Percentiles rank a stretch among this genome's conserved stretches.
These are phyloP conservation scores for Tigriopus californicus DNA, from an alignment of 2,888 invertebrate species.

Conservation along the genomic window DNA sequence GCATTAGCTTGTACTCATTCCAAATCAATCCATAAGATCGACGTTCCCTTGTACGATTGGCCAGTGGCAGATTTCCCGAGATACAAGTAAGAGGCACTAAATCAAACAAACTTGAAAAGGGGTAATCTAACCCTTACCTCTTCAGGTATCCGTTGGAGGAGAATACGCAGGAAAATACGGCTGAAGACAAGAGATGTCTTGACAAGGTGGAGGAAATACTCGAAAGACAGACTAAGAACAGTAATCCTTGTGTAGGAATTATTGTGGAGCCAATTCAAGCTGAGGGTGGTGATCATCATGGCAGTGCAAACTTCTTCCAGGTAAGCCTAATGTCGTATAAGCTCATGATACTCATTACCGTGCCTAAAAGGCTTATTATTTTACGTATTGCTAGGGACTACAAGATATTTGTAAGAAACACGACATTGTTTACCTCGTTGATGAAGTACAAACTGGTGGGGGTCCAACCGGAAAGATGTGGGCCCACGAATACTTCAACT, in stretches of 20 bases:
- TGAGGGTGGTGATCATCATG: conserved; percentile 92
- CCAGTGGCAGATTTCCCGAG: conserved; percentile 67
- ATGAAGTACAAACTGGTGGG: conserved; percentile 96
- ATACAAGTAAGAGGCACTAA: conserved; percentile 43
- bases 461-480: conserved; percentile 90
- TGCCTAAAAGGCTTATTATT: too few relatives aligned
- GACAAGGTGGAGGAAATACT: conserved; percentile 20
- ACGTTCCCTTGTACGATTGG: conserved; percentile 87
- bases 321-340: too few relatives aligned
- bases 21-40: conserved; percentile 86
- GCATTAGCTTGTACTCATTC: conserved; percentile 70
- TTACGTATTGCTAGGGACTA: not conserved
- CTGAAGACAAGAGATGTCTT: conserved; percentile 56
- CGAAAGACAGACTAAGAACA: conserved; percentile 1
- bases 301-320: conserved; percentile 70
- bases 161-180: conserved; percentile 50
- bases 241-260: conserved; percentile 55
- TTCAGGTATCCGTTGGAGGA: conserved; percentile 54
- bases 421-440: conserved; percentile 60
- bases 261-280: conserved; percentile 90
- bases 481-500: conserved; percentile 82
- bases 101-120: too few relatives aligned
- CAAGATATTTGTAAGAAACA: conserved; percentile 24
- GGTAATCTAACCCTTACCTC: not conserved
- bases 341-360: too few relatives aligned